These are phyloP conservation scores for Leptinotarsa rubiginosa DNA, from an alignment of 2,888 invertebrate genomes.

Conservation along the genomic window DNA sequence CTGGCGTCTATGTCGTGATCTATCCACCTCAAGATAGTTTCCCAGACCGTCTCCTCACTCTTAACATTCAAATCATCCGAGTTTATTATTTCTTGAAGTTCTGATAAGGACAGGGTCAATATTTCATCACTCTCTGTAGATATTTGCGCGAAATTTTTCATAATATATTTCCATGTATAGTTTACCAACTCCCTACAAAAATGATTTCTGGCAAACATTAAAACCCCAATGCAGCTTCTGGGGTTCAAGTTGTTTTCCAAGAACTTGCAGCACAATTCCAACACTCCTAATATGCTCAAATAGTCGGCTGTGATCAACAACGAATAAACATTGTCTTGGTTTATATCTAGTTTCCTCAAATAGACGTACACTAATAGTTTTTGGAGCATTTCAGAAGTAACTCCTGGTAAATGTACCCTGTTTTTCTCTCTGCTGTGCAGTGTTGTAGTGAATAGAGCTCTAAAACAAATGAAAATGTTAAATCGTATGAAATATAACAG, in stretches of 20 bases:
- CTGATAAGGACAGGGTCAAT: slow-evolving; percentile 77
- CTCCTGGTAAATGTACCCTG: slow-evolving; percentile 81
- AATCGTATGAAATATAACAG: not conserved
- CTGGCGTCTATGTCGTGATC: slow-evolving; percentile 80
- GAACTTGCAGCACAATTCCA: slow-evolving; percentile 84
- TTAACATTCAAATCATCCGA: slow-evolving; percentile 89
- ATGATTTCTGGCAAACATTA: slow-evolving; percentile 84
- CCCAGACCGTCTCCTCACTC: slow-evolving; percentile 90
- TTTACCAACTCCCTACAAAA: slow-evolving; percentile 80
- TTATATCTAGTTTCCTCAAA: slow-evolving; percentile 80
- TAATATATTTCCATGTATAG: slow-evolving; percentile 68
- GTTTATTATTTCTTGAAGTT: slow-evolving; percentile 81
- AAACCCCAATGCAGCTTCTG: slow-evolving; percentile 86
- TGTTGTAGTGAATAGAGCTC: slow-evolving; percentile 86
- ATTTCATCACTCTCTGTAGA: slow-evolving; percentile 81
- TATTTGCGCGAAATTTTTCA: slow-evolving; percentile 82
- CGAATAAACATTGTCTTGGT: slow-evolving; percentile 82
- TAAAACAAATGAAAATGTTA: slow-evolving; percentile 58
- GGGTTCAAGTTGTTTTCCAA: slow-evolving; percentile 77
- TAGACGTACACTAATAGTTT: slow-evolving; percentile 88
- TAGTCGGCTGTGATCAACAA: slow-evolving; percentile 89
- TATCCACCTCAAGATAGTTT: slow-evolving; percentile 88
- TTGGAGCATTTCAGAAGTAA: slow-evolving; percentile 81
- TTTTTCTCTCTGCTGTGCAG: slow-evolving; percentile 76
- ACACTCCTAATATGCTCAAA: slow-evolving; percentile 84